These are phyloP conservation scores for Pasiphila rectangulata DNA, from an alignment of 2,888 invertebrate genomes.

Conservation along the genomic window DNA sequence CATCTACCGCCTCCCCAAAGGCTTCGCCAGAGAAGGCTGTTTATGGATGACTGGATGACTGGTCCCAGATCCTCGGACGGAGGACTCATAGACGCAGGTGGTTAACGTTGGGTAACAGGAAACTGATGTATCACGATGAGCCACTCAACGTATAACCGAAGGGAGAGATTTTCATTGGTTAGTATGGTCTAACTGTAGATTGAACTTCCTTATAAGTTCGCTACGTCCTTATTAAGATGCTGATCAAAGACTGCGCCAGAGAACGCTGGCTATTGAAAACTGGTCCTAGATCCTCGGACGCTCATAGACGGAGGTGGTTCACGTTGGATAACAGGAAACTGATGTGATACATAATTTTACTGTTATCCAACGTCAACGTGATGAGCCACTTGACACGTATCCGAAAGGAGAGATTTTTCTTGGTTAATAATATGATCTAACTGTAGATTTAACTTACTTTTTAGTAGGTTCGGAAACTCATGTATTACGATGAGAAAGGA, in stretches of 20 bases:
- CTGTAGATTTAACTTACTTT: too few species aligned
- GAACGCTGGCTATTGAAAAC: conserved; percentile 96
- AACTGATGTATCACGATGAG: conserved; percentile 96
- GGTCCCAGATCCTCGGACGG: conserved; percentile 90
- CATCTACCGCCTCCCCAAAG: conserved; percentile 86
- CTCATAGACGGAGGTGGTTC: conserved; percentile 93
- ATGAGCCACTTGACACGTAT: conserved; percentile 91
- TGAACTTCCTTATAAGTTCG: too few species aligned
- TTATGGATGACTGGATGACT: conserved; percentile 94
- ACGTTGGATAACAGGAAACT: conserved; percentile 92
- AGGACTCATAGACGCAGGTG: conserved; percentile 91
- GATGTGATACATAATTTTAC: too few species aligned
- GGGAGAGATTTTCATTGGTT: conserved; percentile 93
- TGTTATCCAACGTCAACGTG: too few species aligned
- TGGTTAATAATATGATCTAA: too few species aligned
- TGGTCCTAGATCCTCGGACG: conserved; percentile 89
- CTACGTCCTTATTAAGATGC: too few species aligned
- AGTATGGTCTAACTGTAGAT: too few species aligned
- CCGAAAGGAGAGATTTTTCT: conserved; percentile 95
- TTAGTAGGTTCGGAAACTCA: conserved; percentile 86
- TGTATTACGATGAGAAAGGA: conserved; percentile 95
- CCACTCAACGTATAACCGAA: conserved; percentile 93
- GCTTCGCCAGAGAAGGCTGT: conserved; percentile 93
- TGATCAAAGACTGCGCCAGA: conserved; percentile 89
- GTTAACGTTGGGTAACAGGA: conserved; percentile 93